Evolutionary conservation across 2,888 invertebrate genomes (phyloP).

Genomic region (Seira musarum): DNA sequence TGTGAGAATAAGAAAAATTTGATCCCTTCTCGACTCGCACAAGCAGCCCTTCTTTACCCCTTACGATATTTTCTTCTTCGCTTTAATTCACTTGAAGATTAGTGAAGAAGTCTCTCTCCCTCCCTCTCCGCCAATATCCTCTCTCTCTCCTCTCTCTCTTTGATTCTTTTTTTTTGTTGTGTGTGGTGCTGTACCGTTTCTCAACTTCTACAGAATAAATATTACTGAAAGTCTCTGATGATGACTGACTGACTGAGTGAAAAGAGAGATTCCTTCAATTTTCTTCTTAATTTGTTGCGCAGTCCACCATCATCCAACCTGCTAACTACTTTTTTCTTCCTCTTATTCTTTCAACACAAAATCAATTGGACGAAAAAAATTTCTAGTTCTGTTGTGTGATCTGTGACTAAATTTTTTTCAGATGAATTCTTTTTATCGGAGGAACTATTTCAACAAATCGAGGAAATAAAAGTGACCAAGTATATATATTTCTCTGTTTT

Average conservation of each 20-base stretch:
- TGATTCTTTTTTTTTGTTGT: no score
- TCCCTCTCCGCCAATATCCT: conserved; percentile 9
- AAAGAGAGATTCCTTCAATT: background rate
- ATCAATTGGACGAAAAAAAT: background rate
- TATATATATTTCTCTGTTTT: conserved; percentile 30
- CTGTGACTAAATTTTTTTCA: background rate
- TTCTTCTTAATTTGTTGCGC: background rate
- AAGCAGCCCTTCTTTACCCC: background rate
- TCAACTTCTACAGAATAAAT: background rate
- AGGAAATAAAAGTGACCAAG: background rate
- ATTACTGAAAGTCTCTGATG: background rate
- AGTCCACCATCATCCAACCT: background rate
- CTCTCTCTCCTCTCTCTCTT: conserved; percentile 15
- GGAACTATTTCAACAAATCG: background rate
- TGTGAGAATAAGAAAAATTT: background rate
- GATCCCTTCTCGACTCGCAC: background rate
- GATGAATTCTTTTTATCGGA: background rate
- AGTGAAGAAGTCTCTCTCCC: conserved; percentile 40
- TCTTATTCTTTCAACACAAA: background rate
- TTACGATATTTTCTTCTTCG: background rate
- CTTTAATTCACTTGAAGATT: conserved; percentile 27
- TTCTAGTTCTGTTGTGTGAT: background rate
- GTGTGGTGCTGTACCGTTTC: background rate
- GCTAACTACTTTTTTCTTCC: background rate
- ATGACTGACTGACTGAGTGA: no score